Evolutionary conservation across 2,113 vertebrate species (phyloP), one percentile per base, ranked within the genome.

Genomic region (Anarrhichthys ocellatus): DNA sequence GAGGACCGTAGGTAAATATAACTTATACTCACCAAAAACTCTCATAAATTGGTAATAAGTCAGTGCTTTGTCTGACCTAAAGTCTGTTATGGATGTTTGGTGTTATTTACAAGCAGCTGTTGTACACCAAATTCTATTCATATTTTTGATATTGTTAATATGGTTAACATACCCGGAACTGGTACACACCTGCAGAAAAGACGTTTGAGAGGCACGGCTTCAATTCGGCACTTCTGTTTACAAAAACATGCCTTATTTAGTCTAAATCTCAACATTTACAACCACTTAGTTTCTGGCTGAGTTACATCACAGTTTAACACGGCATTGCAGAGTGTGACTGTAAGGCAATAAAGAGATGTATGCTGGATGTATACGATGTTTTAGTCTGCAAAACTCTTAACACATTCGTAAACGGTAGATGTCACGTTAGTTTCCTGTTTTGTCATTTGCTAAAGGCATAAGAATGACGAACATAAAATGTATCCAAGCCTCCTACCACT

Each of bases 1-100:
- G 61, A 54, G 77, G 61, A 74, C 13, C 44, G 14, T 0, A 84
- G 82, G 87, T 86, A 80, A 79, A 80, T 56, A 34, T 11, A 2
- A 68, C 4, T 32, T 27, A 0, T 40, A 8, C 2, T 70, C 2
- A 44, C 17, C 6, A 5, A 11, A 58, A 42, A 34, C 4, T 1
- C 4, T 1, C 1, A 1, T 0, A 20, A 64, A 48, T 61, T 9
- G 14, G 17, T 66, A 1, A 48, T 5, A 9, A 7, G 27, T 48
- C 18, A 5, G 6, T 2, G 9, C 69, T 59, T 56, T 24, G 29
- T 42, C 6, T 38, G 3, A 38, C 1, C 18, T 13, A 0, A 14
- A 17, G 38, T 9, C 5, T 64, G 17, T 27, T 24, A 7, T 15
- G 9, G 9, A 18, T 15, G 29, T 80, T 20, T 70, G 1, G 9